These are phyloP conservation scores for Grantiella picta DNA, from an alignment of 2,113 vertebrate genomes.

Conservation along the genomic window DNA sequence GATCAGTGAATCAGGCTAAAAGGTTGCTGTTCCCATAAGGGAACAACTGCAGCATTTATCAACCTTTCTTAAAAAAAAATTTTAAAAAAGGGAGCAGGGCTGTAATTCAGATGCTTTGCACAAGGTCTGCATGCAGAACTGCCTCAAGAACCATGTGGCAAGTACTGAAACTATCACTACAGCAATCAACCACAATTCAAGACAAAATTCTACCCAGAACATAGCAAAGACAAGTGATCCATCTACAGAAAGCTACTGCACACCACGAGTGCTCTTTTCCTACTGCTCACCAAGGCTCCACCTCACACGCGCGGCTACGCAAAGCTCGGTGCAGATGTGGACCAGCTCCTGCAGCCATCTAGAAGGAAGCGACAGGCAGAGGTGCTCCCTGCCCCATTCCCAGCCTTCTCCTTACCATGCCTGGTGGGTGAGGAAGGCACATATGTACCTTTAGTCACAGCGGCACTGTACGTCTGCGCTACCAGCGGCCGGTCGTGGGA, in stretches of 20 bases:
- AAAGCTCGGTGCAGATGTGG: background rate
- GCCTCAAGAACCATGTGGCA: background rate
- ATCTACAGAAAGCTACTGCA: background rate
- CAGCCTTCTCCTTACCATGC: constrained; percentile 68
- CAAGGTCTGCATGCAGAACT: background rate
- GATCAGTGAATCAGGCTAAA: background rate
- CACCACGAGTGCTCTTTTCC: background rate
- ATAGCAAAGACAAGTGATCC: background rate
- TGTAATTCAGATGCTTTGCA: background rate
- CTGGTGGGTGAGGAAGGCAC: constrained; percentile 75
- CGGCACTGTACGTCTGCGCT: constrained; percentile 84
- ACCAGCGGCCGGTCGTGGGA: constrained; percentile 90
- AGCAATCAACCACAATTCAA: background rate
- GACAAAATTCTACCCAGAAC: background rate
- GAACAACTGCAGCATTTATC: background rate
- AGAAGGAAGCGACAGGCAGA: background rate
- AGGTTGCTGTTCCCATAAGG: background rate
- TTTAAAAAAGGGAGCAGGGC: no score
- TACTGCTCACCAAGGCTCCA: background rate
- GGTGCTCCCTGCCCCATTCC: background rate
- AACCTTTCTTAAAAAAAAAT: background rate
- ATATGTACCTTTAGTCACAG: constrained; percentile 83
- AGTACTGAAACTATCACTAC: background rate
- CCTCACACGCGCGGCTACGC: background rate
- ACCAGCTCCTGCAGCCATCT: background rate